These are phyloP conservation scores for Microtus oregoni DNA, from an alignment of 2,113 vertebrate genomes.

Conservation along the genomic window DNA sequence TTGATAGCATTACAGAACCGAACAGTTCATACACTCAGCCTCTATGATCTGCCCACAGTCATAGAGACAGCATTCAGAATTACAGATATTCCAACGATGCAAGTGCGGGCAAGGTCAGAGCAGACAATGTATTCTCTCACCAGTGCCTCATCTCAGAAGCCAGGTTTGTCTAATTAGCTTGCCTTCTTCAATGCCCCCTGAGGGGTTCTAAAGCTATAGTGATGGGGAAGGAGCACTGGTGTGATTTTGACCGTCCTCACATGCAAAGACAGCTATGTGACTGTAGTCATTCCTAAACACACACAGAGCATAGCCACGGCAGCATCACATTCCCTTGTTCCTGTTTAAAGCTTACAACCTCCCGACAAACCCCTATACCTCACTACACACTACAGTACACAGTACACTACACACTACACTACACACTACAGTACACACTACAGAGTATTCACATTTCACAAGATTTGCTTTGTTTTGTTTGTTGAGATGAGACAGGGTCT, in stretches of 20 bases:
- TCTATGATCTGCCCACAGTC: not conserved
- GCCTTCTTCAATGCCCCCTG: not conserved
- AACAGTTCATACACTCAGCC: not conserved
- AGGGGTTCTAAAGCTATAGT: not conserved
- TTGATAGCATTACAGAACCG: not conserved
- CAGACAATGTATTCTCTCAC: not conserved
- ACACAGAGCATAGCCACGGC: not conserved
- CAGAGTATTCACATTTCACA: not conserved
- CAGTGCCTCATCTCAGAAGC: not conserved
- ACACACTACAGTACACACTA: not conserved
- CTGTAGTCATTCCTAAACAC: not conserved
- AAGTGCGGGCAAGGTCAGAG: not conserved
- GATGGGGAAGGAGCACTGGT: not conserved
- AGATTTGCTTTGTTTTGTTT: not conserved
- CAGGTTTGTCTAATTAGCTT: not conserved
- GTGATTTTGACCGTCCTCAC: not conserved
- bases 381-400: not conserved
- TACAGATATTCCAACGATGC: not conserved
- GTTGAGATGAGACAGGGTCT: not conserved
- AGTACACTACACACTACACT: not conserved
- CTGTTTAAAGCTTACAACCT: not conserved
- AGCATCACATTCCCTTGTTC: not conserved
- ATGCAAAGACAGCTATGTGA: not conserved
- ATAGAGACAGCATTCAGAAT: constrained; percentile 8
- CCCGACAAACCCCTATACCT: not conserved